These are phyloP conservation scores for Grus americana DNA, from an alignment of 2,113 vertebrate species.

Conservation along the genomic window DNA sequence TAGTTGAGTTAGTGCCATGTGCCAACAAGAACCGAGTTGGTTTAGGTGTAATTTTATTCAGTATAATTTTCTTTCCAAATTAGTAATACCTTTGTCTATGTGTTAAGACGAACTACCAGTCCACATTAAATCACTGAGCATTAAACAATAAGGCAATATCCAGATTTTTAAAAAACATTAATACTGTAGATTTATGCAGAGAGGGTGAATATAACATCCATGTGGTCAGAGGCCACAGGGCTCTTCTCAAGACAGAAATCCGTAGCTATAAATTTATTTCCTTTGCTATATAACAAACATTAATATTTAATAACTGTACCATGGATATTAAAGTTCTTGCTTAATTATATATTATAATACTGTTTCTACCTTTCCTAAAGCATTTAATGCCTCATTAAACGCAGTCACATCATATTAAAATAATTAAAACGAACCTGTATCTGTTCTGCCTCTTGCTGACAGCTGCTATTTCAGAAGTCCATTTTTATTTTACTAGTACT, in stretches of 20 bases:
- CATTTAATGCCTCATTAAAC: constrained; percentile 16
- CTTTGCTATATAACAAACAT: not conserved
- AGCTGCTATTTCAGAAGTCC: not conserved
- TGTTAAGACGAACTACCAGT: not conserved
- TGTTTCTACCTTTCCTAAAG: not conserved
- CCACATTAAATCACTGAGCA: not conserved
- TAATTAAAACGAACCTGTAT: not conserved
- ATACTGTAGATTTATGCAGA: not conserved
- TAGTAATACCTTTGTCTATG: not conserved
- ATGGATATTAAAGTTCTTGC: not conserved
- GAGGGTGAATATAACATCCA: not conserved
- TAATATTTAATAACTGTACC: not conserved
- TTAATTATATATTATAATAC: not conserved
- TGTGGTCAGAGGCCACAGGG: not conserved
- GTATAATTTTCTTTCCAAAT: not conserved
- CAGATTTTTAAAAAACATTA: not conserved
- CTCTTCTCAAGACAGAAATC: not conserved
- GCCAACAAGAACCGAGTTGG: not conserved
- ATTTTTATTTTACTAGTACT: not conserved
- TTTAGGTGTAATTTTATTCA: not conserved
- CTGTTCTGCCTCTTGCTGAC: not conserved
- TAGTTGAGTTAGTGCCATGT: not conserved
- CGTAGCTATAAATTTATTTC: not conserved
- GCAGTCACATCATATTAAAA: not conserved
- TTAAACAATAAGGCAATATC: not conserved